phyloP scores from a whole-genome alignment of 2,113 vertebrate genomes.

The Tricholaema leucomelas region DNA sequence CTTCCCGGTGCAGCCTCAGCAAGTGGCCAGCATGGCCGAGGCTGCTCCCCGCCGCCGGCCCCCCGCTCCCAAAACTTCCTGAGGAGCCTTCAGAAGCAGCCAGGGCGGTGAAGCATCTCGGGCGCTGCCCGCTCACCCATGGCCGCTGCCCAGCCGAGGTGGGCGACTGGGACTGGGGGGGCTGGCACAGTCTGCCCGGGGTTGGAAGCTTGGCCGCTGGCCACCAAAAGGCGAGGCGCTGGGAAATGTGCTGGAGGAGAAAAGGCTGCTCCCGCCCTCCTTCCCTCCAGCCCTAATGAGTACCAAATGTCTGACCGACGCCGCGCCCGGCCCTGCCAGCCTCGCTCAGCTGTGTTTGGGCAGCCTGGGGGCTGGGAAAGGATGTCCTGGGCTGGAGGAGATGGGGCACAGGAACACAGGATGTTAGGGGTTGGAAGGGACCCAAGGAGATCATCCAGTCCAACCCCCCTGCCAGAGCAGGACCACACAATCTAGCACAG shows the following conservation, averaged over 20 bases:
- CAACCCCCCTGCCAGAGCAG: too few species aligned
- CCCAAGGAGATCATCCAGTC: too few species aligned
- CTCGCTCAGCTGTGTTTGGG: not conserved
- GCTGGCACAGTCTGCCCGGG: not conserved
- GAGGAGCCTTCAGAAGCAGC: not conserved
- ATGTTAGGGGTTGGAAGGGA: too few species aligned
- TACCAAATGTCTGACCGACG: constrained; percentile 1
- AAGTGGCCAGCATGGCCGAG: not conserved
- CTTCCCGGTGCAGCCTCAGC: not conserved
- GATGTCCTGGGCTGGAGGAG: not conserved
- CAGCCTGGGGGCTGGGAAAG: not conserved
- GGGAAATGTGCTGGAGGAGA: not conserved
- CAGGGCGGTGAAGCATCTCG: not conserved
- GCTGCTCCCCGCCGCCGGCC: not conserved
- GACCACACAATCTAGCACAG: too few species aligned
- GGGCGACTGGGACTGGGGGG: not conserved
- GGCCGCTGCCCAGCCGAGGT: not conserved
- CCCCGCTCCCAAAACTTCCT: not conserved
- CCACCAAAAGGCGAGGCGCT: not conserved
- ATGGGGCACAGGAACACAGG: too few species aligned
- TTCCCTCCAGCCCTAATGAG: constrained; percentile 16
- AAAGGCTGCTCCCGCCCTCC: not conserved
- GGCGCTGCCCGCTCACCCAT: not conserved
- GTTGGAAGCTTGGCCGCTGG: not conserved
- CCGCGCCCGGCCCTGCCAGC: not conserved